Conservation (phyloP, 2,797 vertebrate species). For the Peromyscus aztecus region DNA sequence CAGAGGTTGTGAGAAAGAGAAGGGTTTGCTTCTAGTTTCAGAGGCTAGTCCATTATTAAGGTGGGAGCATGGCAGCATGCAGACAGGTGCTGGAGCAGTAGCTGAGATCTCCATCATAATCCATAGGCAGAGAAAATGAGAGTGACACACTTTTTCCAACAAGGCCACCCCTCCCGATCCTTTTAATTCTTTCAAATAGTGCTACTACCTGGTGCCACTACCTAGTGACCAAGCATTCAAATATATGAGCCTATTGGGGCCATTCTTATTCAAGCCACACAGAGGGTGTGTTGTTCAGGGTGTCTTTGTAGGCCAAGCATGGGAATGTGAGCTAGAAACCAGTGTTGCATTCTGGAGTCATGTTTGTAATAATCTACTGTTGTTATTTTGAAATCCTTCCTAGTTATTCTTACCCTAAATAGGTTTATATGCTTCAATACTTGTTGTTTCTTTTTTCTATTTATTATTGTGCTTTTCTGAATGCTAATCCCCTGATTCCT, state of each 20-base stretch:
- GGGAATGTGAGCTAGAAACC: neutral
- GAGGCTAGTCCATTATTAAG: neutral
- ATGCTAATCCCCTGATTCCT: neutral
- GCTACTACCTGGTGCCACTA: neutral
- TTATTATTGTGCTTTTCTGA: conserved; percentile 1
- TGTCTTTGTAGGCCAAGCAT: neutral
- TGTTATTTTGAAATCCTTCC: neutral
- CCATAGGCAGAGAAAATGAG: neutral
- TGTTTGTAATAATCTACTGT: neutral
- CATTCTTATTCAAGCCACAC: neutral
- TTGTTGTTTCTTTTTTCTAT: neutral
- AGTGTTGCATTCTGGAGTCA: neutral
- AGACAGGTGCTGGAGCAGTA: neutral
- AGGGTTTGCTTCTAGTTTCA: neutral
- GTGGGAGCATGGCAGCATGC: neutral
- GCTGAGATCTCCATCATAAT: neutral
- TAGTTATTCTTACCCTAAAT: neutral
- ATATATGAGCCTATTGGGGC: neutral
- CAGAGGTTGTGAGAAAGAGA: neutral
- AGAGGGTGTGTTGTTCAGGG: too few species aligned
- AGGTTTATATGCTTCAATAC: conserved; percentile 5
- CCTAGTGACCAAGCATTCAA: neutral
- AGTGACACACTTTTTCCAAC: neutral
- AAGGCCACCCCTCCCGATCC: neutral
- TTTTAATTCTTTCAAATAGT: neutral